A percentile compares a stretch with the other conserved stretches of the same genome.
phyloP scores from a whole-genome alignment of 2,113 vertebrate species.

The Equus quagga region DNA sequence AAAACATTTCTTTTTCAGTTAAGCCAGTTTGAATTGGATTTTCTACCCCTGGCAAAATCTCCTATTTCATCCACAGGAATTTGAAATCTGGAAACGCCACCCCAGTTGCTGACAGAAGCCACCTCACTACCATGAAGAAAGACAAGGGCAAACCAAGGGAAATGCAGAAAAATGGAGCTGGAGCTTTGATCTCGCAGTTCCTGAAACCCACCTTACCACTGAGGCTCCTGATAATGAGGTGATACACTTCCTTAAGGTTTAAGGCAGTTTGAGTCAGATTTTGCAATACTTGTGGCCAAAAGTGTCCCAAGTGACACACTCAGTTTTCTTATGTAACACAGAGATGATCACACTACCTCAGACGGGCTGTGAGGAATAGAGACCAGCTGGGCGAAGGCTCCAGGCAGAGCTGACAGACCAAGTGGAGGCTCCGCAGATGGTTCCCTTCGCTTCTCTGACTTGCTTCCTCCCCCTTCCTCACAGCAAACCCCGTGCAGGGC shows the following conservation, averaged over 20 bases:
- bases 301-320: background rate
- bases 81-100: background rate
- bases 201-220: background rate
- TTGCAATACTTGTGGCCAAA: background rate
- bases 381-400: background rate
- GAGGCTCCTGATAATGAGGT: background rate
- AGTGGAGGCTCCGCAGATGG: fast-evolving
- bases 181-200: background rate
- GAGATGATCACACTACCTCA: background rate
- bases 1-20: background rate
- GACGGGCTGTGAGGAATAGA: background rate
- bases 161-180: background rate
- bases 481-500: background rate
- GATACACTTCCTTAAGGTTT: background rate
- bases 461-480: background rate
- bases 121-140: background rate
- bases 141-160: background rate
- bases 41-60: background rate
- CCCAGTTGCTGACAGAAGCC: background rate
- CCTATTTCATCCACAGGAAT: background rate
- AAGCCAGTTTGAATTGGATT: background rate
- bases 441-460: background rate
- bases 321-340: background rate
- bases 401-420: background rate
- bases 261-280: background rate